A percentile compares a stretch with the other conserved stretches of the same genome.
Evolutionary conservation across 2,888 invertebrate genomes (phyloP).

Genomic region (Lepidonotus clava): DNA sequence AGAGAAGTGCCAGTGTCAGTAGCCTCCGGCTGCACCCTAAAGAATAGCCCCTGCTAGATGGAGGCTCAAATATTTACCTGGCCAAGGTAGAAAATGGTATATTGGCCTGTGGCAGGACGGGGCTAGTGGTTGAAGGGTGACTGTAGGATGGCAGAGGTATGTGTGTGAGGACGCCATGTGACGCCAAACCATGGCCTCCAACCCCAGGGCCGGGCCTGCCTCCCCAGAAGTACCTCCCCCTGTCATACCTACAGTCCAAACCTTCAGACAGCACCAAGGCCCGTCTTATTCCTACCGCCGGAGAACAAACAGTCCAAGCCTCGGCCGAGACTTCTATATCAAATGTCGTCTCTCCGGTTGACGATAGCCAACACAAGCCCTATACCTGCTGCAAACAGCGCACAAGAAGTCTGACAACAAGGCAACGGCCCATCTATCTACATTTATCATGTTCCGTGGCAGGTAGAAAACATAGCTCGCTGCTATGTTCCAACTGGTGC

Average conservation of each 20-base stretch:
- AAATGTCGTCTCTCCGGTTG: background rate
- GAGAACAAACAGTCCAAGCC: too few species aligned
- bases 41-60: constrained; percentile 14
- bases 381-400: background rate
- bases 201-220: background rate
- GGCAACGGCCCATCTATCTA: background rate
- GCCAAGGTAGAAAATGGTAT: constrained; percentile 53
- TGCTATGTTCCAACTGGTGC: too few species aligned
- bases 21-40: background rate
- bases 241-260: too few species aligned
- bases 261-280: too few species aligned
- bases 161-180: background rate
- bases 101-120: background rate
- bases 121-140: background rate
- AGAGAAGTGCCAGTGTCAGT: constrained; percentile 50
- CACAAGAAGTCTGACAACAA: background rate
- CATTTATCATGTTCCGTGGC: too few species aligned
- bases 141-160: background rate
- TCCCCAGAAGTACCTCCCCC: background rate
- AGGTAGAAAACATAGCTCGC: too few species aligned
- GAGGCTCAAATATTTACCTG: constrained; percentile 48
- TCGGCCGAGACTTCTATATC: background rate
- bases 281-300: too few species aligned
- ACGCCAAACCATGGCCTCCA: background rate
- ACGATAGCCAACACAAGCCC: background rate